Evolutionary conservation across 2,888 invertebrate species (phyloP).

Genomic region (Mythimna lalbum): DNA sequence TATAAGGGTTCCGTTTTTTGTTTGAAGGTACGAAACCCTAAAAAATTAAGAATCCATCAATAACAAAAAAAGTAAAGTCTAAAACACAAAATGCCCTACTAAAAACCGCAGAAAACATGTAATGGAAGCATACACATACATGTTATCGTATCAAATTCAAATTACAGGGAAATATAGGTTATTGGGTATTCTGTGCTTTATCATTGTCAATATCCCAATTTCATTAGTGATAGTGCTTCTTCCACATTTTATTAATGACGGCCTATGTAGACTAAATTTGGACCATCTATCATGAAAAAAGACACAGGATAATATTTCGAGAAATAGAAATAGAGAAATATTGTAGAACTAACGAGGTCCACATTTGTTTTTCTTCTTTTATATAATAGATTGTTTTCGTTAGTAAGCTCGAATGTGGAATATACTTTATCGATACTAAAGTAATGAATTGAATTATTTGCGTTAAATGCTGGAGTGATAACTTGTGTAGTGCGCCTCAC

Average conservation of each 20-base stretch:
- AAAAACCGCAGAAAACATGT: not conserved
- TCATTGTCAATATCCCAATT: slow-evolving; percentile 7
- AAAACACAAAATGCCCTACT: not conserved
- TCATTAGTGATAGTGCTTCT: not conserved
- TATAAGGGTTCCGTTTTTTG: too few relatives aligned
- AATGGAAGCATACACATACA: not conserved
- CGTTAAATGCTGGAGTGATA: not conserved
- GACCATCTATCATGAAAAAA: not conserved
- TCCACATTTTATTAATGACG: not conserved
- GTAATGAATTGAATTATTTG: not conserved
- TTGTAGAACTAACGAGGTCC: not conserved
- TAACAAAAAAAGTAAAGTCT: not conserved
- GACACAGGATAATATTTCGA: not conserved
- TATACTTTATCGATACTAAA: not conserved
- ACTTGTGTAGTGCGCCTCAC: too few relatives aligned
- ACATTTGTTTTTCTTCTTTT: not conserved
- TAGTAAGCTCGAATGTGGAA: not conserved
- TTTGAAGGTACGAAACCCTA: too few relatives aligned
- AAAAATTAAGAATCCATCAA: too few relatives aligned
- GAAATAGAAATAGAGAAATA: not conserved
- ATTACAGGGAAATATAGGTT: not conserved
- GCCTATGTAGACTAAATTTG: not conserved
- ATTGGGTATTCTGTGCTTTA: not conserved
- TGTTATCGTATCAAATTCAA: not conserved
- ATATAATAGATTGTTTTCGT: not conserved